phyloP scores from a whole-genome alignment of 2,888 invertebrate species.

The Agriotes lineatus region DNA sequence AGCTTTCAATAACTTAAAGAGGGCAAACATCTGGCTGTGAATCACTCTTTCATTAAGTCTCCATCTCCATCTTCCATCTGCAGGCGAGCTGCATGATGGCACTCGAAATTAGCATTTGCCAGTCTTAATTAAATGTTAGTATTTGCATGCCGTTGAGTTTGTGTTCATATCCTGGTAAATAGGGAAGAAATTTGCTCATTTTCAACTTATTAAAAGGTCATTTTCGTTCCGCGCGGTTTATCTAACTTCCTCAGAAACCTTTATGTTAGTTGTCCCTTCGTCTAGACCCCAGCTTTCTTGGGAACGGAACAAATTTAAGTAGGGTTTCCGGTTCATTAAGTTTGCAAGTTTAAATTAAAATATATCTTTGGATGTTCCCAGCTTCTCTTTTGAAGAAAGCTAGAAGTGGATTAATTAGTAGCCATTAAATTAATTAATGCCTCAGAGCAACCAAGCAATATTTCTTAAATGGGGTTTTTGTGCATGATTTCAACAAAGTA shows the following conservation, averaged over 20 bases:
- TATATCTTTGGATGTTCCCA: too few relatives aligned
- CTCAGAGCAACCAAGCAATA: too few relatives aligned
- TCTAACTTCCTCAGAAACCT: neutral
- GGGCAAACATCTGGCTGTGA: conserved; percentile 45
- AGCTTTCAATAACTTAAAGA: conserved; percentile 46
- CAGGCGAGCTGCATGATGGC: conserved; percentile 29
- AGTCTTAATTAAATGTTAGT: conserved; percentile 40
- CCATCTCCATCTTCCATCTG: conserved; percentile 25
- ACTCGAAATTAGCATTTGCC: conserved; percentile 38
- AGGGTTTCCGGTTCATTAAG: too few relatives aligned
- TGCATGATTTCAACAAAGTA: too few relatives aligned
- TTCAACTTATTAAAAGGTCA: conserved; percentile 21
- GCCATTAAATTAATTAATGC: too few relatives aligned
- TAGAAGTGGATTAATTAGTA: too few relatives aligned
- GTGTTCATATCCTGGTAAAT: conserved; percentile 26
- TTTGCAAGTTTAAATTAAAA: too few relatives aligned
- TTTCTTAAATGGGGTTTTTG: too few relatives aligned
- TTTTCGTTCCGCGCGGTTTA: conserved; percentile 1
- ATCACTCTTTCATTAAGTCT: conserved; percentile 49
- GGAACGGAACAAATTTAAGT: too few relatives aligned
- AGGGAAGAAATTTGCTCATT: conserved; percentile 25
- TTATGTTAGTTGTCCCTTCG: conserved; percentile 2
- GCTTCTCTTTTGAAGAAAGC: too few relatives aligned
- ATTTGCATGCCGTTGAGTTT: conserved; percentile 25
- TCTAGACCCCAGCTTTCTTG: too few relatives aligned